Evolutionary conservation across 2,888 invertebrate species (phyloP).

Genomic region (Drosophila yooni): DNA sequence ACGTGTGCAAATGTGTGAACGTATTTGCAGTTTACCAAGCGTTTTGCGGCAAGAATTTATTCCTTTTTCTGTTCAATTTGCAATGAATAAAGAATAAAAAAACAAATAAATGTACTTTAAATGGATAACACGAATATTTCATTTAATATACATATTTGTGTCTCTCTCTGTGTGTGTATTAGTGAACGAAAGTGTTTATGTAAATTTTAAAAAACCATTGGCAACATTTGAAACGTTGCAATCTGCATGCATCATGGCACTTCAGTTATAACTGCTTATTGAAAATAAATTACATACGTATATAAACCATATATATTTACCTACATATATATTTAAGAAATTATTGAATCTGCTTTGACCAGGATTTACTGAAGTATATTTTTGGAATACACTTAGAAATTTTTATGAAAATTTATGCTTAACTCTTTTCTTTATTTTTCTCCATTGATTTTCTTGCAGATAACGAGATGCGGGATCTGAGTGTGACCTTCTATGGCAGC

Average conservation of each 20-base stretch:
- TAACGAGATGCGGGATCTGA: slow-evolving; percentile 85
- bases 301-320: slow-evolving; percentile 3
- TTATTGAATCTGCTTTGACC: slow-evolving; percentile 31
- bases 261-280: slow-evolving; percentile 54
- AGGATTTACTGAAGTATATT: slow-evolving; percentile 11
- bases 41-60: slow-evolving; percentile 56
- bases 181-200: slow-evolving; percentile 8
- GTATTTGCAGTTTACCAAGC: slow-evolving; percentile 62
- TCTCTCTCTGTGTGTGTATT: background rate
- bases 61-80: slow-evolving; percentile 49
- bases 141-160: slow-evolving; percentile 1
- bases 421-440: background rate
- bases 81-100: slow-evolving; percentile 24
- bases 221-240: slow-evolving; percentile 52
- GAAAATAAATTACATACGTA: slow-evolving; percentile 17
- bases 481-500: slow-evolving; percentile 85
- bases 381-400: slow-evolving; percentile 7
- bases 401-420: slow-evolving; percentile 10
- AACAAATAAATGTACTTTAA: slow-evolving; percentile 38
- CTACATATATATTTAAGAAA: slow-evolving; percentile 4
- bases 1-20: slow-evolving; percentile 7
- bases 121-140: slow-evolving; percentile 44
- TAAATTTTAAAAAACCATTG: slow-evolving; percentile 29
- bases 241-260: slow-evolving; percentile 65
- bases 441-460: slow-evolving; percentile 70